Percentiles rank a stretch among this genome's conserved stretches.
phyloP scores from a whole-genome alignment of 2,888 invertebrate genomes.

The Rhopalosiphum nymphaeae region DNA sequence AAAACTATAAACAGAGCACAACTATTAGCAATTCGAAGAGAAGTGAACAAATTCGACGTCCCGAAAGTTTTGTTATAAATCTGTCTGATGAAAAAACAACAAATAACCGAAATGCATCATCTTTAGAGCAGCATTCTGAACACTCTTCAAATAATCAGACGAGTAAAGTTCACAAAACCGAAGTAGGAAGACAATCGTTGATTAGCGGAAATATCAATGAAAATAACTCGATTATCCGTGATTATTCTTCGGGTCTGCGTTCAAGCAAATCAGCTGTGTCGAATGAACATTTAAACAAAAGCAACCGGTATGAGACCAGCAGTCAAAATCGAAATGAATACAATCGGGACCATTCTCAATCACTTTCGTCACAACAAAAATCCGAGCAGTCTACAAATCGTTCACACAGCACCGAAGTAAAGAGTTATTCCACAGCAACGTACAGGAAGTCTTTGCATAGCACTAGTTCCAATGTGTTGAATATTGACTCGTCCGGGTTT shows the following conservation, averaged over 20 bases:
- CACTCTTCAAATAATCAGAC: constrained; percentile 4
- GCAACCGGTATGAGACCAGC: neutral
- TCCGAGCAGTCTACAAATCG: constrained; percentile 21
- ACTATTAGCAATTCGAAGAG: neutral
- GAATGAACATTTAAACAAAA: neutral
- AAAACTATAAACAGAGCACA: neutral
- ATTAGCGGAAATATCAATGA: neutral
- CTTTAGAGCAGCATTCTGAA: neutral
- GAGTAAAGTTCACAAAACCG: neutral
- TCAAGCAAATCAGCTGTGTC: neutral
- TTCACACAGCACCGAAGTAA: neutral
- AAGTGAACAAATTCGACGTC: neutral
- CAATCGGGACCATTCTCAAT: neutral
- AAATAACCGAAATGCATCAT: constrained; percentile 8
- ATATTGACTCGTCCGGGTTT: constrained; percentile 47
- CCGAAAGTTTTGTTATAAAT: constrained; percentile 47
- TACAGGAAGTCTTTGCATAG: constrained; percentile 70
- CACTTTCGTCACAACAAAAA: neutral
- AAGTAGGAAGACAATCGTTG: neutral
- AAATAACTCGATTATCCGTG: neutral
- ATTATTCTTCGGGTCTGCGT: neutral
- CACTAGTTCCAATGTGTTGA: constrained; percentile 66
- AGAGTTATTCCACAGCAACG: constrained; percentile 70
- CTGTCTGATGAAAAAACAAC: constrained; percentile 9
- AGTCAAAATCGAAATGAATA: neutral